phyloP scores from a whole-genome alignment of 2,888 invertebrate genomes.

The Belgica antarctica region DNA sequence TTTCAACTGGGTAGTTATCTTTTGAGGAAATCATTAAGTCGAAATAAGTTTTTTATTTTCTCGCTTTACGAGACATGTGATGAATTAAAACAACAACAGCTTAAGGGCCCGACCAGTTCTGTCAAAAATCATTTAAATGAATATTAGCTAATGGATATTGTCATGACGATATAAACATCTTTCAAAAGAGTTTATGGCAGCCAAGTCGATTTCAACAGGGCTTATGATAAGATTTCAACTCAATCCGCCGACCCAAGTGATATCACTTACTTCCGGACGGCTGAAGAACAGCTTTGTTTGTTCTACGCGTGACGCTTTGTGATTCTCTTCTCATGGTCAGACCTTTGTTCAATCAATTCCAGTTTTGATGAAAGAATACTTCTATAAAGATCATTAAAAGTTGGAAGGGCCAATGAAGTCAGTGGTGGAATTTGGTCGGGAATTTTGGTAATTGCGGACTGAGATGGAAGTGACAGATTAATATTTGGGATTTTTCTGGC shows the following conservation, averaged over 20 bases:
- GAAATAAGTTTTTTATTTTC: background rate
- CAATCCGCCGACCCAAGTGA: background rate
- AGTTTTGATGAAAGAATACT: no score
- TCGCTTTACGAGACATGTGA: background rate
- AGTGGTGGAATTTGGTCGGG: no score
- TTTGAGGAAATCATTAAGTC: conserved; percentile 23
- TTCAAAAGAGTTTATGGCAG: conserved; percentile 22
- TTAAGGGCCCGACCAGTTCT: background rate
- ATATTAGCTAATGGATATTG: conserved; percentile 33
- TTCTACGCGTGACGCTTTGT: no score
- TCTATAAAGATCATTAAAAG: no score
- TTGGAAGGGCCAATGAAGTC: no score
- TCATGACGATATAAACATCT: background rate
- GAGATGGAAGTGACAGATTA: no score
- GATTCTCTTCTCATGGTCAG: no score
- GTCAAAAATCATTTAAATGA: background rate
- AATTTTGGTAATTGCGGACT: no score
- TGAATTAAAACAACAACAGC: background rate
- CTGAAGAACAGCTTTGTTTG: no score
- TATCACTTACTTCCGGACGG: conserved; percentile 10
- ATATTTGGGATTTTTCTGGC: no score
- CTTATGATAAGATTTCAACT: conserved; percentile 12
- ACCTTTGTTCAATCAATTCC: no score
- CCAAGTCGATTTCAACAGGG: background rate
- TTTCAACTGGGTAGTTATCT: conserved; percentile 18